Evolutionary conservation across 1,140 invertebrate species (phyloP), one percentile per base, ranked within the genome.

Genomic region (Apolygus lucorum): DNA sequence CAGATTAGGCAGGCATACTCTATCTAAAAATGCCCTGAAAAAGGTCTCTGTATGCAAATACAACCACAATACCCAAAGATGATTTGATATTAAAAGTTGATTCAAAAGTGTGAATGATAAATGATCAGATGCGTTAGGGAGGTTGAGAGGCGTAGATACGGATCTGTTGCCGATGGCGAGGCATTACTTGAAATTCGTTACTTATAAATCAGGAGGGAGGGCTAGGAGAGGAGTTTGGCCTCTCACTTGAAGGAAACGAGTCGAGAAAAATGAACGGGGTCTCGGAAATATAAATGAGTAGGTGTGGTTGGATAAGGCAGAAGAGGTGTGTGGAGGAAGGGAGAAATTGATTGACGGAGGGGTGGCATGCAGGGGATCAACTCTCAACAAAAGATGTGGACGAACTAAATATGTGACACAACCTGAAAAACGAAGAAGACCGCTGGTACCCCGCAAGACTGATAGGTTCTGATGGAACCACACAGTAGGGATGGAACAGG

Each of bases 61-160:
- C 54, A 21, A 4, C 54, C 54, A 59, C 54, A 59, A 59, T 59
- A 59, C 54, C 54, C 54, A 22, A 59, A 59, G 54, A 59, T 59
- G 54, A 59, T 59, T 59, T 59, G 54, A 59, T 59, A 59, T 59
- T 59, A 59, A 59, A 59, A 59, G 54, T 59, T 59, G 54, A 59
- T 59, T 59, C 54, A 59, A 22, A 59, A 59, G 54, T 59, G 54
- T 59, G 54, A 59, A 59, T 59, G 54, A 59, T 59, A 59, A 59
- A 59, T 59, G 54, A 59, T 59, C 54, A 17, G 54, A 59, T 59
- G 54, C 54, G 11, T 59, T 59, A 59, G 54, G 22, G 22, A 13
- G 54, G 54, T 11, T 11, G 11, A 59, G 54, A 22, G 54, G 54
- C 22, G 54, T 14, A 59, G 54, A 59, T 59, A 59, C 54, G 22